These are phyloP conservation scores for Enteromius radiatus DNA, from an alignment of 2,797 vertebrate species.

Conservation along the genomic window DNA sequence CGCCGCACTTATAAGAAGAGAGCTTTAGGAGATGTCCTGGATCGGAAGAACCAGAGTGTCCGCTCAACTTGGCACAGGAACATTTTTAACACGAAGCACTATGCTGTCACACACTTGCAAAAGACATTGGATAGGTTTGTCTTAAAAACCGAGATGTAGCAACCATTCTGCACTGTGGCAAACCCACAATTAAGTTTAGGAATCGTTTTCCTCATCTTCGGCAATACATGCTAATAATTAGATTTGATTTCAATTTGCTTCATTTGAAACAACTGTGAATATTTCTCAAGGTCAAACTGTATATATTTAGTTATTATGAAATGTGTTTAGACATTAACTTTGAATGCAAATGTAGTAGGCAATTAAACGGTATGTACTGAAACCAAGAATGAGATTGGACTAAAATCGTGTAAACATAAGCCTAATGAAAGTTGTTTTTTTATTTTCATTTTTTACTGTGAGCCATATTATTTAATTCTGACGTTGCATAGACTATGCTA, in stretches of 20 bases:
- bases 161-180: constrained; percentile 36
- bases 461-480: constrained; percentile 37
- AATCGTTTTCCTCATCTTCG: neutral
- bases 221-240: constrained; percentile 3
- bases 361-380: constrained; percentile 52
- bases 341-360: constrained; percentile 74
- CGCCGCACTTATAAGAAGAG: constrained; percentile 88
- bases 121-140: constrained; percentile 31
- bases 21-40: neutral
- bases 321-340: constrained; percentile 70
- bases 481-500: constrained; percentile 39
- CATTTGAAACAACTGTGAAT: constrained; percentile 76
- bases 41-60: neutral
- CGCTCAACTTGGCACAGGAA: neutral
- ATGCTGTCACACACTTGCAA: constrained; percentile 13
- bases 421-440: constrained; percentile 61
- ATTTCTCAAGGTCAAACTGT: constrained; percentile 65
- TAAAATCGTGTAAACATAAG: constrained; percentile 36
- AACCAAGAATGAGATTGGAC: constrained; percentile 35
- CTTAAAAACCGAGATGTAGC: constrained; percentile 7
- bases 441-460: constrained; percentile 72
- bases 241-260: constrained; percentile 18
- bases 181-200: constrained; percentile 10
- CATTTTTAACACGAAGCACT: constrained; percentile 18
- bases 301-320: constrained; percentile 71